Evolutionary conservation across 2,113 vertebrate species (phyloP), one percentile per base, ranked within the genome.

Genomic region (Promerops cafer): DNA sequence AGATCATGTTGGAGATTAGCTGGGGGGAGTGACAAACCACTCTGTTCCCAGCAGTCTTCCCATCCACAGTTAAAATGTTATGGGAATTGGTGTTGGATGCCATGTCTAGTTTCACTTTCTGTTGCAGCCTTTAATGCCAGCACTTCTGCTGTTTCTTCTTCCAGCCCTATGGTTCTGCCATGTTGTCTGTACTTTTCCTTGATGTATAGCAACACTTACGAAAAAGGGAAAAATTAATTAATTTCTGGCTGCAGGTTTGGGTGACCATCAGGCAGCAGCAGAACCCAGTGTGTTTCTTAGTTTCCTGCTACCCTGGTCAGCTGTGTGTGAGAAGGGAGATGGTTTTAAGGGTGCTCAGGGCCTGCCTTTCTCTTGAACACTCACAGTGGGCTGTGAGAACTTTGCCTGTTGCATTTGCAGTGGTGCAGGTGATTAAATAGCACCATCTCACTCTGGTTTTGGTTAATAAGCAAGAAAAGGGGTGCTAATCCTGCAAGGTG

Each of bases 401-500:
- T 82, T 61, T 59, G 47, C 44, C 45, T 16, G 3, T 10, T 40
- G 24, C 8, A 10, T 47, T 70, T 71, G 53, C 39, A 61, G 69
- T 7, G 40, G 19, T 4, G 12, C 7, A 57, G 22, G 39, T 44
- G 79, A 40, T 31, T 2, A 3, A 80, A 18, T 17, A 79, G 24
- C 61, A 71, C 35, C 69, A 52, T 40, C 47, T 83, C 7, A 1
- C 24, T 66, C 64, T 92, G 37, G 45, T 57, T 94, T 90, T 91
- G 83, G 64, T 83, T 78, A 89, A 83, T 63, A 90, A 89, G 26
- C 16, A 45, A 79, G 83, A 79, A 76, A 87, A 92, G 42, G 18
- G 60, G 80, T 88, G 77, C 28, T 89, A 87, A 93, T 89, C 70
- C 81, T 77, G 0, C 16, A 16, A n/a, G 2, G 26, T 2, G 3